phyloP scores from a whole-genome alignment of 1,140 invertebrate species.

The Heliconius himera region DNA sequence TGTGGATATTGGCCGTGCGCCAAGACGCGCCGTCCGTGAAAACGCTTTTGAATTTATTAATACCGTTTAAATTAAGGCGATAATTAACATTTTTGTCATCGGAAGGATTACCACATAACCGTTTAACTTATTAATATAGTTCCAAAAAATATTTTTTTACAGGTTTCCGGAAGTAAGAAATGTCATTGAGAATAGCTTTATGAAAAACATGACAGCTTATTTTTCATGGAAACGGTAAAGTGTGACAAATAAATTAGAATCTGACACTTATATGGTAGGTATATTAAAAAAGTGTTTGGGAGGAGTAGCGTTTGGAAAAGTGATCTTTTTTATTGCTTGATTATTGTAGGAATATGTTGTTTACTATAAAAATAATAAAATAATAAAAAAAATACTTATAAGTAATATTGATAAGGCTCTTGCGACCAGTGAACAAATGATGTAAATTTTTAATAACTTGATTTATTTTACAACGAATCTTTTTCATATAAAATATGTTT shows the following conservation, averaged over 20 bases:
- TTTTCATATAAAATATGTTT: too few species aligned
- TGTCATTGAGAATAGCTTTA: slow-evolving; percentile 16
- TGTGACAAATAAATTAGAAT: slow-evolving; percentile 3
- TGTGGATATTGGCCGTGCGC: slow-evolving; percentile 57
- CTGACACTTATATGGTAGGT: background rate
- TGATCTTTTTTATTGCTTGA: too few species aligned
- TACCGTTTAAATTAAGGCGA: slow-evolving; percentile 64
- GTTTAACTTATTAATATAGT: slow-evolving; percentile 48
- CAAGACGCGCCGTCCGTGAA: slow-evolving; percentile 57
- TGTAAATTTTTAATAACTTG: too few species aligned
- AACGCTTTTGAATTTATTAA: slow-evolving; percentile 69
- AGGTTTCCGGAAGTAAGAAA: slow-evolving; percentile 25
- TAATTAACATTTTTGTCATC: slow-evolving; percentile 75
- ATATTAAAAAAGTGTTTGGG: background rate
- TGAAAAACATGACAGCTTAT: slow-evolving; percentile 12
- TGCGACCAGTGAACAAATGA: too few species aligned
- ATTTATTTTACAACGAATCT: too few species aligned
- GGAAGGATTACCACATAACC: slow-evolving; percentile 54
- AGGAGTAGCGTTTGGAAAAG: too few species aligned
- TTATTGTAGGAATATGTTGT: too few species aligned
- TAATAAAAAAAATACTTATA: background rate
- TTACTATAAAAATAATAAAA: too few species aligned
- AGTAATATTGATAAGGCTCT: too few species aligned
- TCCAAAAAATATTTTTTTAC: slow-evolving; percentile 23
- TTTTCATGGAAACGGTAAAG: background rate